Conservation (phyloP, 2,888 invertebrate species). For the Isotomurus palustris region DNA sequence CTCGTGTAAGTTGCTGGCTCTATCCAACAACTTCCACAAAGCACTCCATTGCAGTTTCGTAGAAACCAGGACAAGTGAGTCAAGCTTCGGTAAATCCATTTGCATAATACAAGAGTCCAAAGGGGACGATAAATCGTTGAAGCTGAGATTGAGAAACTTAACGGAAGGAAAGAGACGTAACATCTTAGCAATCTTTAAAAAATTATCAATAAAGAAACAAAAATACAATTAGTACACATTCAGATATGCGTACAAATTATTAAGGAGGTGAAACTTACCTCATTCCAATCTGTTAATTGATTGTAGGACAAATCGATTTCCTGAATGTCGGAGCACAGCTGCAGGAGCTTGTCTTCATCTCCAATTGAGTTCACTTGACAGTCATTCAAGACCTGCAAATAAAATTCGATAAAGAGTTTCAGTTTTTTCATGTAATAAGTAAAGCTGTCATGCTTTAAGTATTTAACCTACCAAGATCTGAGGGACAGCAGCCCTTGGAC, state of each 20-base stretch:
- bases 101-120: constrained; percentile 49
- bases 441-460: too few relatives aligned
- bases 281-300: constrained; percentile 77
- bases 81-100: constrained; percentile 44
- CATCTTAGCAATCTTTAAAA: constrained; percentile 69
- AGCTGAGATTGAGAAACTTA: constrained; percentile 84
- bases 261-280: constrained; percentile 57
- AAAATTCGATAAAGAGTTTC: too few relatives aligned
- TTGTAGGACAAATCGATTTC: constrained; percentile 93
- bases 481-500: constrained; percentile 65
- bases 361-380: constrained; percentile 88
- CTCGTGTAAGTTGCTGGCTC: constrained; percentile 61
- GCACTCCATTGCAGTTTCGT: constrained; percentile 80
- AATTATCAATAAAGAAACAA: background rate
- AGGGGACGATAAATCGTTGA: constrained; percentile 73
- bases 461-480: constrained; percentile 52
- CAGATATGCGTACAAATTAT: background rate
- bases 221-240: background rate
- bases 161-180: constrained; percentile 80
- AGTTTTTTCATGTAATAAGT: too few relatives aligned
- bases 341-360: constrained; percentile 69
- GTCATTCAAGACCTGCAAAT: constrained; percentile 75
- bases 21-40: constrained; percentile 63
- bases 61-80: constrained; percentile 73
- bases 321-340: constrained; percentile 82